These are phyloP conservation scores for Mastacembelus armatus DNA, from an alignment of 2,797 vertebrate species.

Conservation along the genomic window DNA sequence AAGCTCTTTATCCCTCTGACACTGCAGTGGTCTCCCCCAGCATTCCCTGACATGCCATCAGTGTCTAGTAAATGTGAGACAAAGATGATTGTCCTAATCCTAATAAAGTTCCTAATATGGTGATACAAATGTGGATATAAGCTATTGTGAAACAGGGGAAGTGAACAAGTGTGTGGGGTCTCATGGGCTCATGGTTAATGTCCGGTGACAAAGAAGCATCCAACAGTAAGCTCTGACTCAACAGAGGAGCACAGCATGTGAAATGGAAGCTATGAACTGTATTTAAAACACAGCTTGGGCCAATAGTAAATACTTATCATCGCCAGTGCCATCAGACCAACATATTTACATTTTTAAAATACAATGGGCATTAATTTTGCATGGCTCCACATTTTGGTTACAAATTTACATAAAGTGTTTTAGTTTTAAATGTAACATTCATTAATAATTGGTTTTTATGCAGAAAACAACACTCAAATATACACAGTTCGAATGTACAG, in stretches of 20 bases:
- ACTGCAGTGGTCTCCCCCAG: conserved; percentile 13
- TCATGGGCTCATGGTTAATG: conserved; percentile 39
- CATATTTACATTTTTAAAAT: neutral
- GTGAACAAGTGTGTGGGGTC: conserved; percentile 24
- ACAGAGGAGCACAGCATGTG: neutral
- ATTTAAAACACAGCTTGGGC: conserved; percentile 30
- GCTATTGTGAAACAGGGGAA: conserved; percentile 19
- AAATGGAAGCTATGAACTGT: conserved; percentile 46
- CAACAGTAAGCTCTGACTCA: conserved; percentile 17
- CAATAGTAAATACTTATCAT: conserved; percentile 28
- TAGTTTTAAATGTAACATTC: no score
- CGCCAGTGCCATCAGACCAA: conserved; percentile 7
- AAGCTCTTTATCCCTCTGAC: conserved; percentile 32
- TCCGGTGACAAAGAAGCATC: conserved; percentile 31
- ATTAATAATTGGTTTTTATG: neutral
- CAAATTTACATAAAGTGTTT: neutral
- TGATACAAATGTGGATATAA: conserved; percentile 13
- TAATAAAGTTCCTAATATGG: conserved; percentile 64
- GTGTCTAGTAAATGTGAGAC: conserved; percentile 42
- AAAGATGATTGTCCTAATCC: conserved; percentile 53
- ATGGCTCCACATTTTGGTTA: neutral
- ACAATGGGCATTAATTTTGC: neutral
- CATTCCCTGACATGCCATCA: conserved; percentile 28
- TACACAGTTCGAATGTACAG: neutral
- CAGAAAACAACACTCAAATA: neutral